phyloP scores from a whole-genome alignment of 64 coral and sea anemone species.

The Actinia equina region DNA sequence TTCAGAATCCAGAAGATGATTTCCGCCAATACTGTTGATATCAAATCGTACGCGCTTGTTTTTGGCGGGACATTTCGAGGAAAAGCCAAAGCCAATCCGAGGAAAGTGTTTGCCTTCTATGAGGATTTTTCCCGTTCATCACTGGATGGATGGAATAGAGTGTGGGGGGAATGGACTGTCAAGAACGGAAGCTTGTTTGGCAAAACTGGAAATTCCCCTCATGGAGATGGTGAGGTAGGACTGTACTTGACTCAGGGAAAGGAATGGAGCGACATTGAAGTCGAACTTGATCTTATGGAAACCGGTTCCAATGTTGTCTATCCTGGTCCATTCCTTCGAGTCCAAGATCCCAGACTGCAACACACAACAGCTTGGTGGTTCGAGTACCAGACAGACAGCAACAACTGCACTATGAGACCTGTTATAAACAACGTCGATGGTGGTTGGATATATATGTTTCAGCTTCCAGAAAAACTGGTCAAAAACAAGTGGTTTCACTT shows the following conservation, averaged over 20 bases:
- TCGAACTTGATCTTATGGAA: constrained; percentile 35
- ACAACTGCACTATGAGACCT: constrained; percentile 52
- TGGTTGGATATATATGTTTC: constrained; percentile 20
- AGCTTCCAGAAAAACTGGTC: constrained; percentile 12
- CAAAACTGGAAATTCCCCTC: constrained; percentile 34
- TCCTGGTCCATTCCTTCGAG: constrained; percentile 60
- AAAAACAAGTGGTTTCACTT: constrained; percentile 72
- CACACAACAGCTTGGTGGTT: constrained; percentile 81
- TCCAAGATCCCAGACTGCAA: background rate
- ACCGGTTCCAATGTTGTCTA: background rate
- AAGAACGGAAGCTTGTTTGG: constrained; percentile 43
- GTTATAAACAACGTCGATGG: constrained; percentile 33
- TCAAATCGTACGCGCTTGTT: constrained; percentile 44
- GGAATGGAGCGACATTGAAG: constrained; percentile 64
- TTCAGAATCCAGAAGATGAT: constrained; percentile 55
- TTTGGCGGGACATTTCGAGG: constrained; percentile 42
- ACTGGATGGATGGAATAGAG: constrained; percentile 35
- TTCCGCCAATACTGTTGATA: constrained; percentile 14
- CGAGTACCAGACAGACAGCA: constrained; percentile 6
- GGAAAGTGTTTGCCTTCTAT: constrained; percentile 67
- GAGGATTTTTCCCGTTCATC: constrained; percentile 53
- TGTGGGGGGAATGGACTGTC: constrained; percentile 47
- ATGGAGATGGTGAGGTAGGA: constrained; percentile 34
- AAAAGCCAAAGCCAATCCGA: background rate
- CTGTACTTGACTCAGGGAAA: constrained; percentile 37